phyloP scores from a whole-genome alignment of 2,113 vertebrate genomes.

The Sinocyclocheilus grahami region DNA sequence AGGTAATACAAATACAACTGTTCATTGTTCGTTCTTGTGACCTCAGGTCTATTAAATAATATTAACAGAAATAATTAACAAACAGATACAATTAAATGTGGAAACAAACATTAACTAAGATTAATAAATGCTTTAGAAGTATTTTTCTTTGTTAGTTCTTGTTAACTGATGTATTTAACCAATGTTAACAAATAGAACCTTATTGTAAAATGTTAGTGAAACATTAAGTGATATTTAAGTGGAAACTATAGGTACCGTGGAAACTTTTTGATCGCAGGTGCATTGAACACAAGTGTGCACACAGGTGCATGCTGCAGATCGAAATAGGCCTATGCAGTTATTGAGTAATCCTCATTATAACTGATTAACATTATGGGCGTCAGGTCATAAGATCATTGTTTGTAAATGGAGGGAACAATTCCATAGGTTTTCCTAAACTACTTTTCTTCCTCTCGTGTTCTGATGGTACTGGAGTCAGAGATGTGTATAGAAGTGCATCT shows the following conservation, averaged over 20 bases:
- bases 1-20: neutral
- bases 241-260: neutral
- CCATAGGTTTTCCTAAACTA: neutral
- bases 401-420: neutral
- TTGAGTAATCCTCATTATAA: conserved; percentile 22
- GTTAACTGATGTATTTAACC: neutral
- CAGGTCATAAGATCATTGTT: neutral
- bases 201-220: neutral
- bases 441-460: neutral
- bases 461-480: neutral
- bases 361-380: conserved; percentile 13
- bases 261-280: neutral
- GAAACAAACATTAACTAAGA: neutral
- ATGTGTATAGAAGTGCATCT: neutral
- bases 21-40: neutral
- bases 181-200: neutral
- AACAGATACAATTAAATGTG: neutral
- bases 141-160: neutral
- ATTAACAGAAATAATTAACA: neutral
- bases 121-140: neutral
- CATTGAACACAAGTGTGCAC: neutral
- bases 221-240: neutral
- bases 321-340: neutral
- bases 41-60: neutral
- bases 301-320: neutral